Percentiles rank a stretch among this genome's conserved stretches.
Conservation (phyloP, 37 sponge, comb jelly and placozoan genomes). For the Halichondria panicea region DNA sequence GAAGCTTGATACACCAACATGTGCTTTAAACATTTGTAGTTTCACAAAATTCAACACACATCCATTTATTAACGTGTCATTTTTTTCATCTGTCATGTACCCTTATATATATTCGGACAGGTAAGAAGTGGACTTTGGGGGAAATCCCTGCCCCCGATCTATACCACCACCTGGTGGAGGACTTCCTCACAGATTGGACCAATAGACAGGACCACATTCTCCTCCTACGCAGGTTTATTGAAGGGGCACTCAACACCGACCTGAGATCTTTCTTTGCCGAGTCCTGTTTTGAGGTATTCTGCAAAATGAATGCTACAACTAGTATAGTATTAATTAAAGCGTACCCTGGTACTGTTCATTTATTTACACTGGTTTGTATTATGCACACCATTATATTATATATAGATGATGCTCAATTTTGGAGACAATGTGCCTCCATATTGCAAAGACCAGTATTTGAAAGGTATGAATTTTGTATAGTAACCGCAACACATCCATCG, state of each 20-base stretch:
- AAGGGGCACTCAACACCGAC: conserved; percentile 47
- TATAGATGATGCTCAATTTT: conserved; percentile 51
- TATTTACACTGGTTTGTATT: too few species aligned
- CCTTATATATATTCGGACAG: neutral
- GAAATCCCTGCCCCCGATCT: conserved; percentile 36
- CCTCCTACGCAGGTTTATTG: conserved; percentile 76
- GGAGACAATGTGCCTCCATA: conserved; percentile 50
- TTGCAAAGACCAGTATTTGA: conserved; percentile 64
- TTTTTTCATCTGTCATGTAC: too few species aligned
- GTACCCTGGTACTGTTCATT: neutral
- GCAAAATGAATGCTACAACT: neutral
- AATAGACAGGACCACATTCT: conserved; percentile 40
- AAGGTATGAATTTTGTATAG: conserved; percentile 18
- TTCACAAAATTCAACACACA: too few species aligned
- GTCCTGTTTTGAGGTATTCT: conserved; percentile 60
- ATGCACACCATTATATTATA: neutral
- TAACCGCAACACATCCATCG: neutral
- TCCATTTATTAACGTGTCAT: too few species aligned
- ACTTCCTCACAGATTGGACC: conserved; percentile 89
- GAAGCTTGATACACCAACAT: too few species aligned
- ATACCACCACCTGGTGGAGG: conserved; percentile 86
- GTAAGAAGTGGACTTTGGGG: neutral
- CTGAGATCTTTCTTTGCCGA: conserved; percentile 59
- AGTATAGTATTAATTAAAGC: neutral
- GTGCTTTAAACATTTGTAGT: too few species aligned